A percentile compares a stretch with the other conserved stretches of the same genome.
phyloP scores from a whole-genome alignment of 2,797 vertebrate species.

The Sylvia borin region DNA sequence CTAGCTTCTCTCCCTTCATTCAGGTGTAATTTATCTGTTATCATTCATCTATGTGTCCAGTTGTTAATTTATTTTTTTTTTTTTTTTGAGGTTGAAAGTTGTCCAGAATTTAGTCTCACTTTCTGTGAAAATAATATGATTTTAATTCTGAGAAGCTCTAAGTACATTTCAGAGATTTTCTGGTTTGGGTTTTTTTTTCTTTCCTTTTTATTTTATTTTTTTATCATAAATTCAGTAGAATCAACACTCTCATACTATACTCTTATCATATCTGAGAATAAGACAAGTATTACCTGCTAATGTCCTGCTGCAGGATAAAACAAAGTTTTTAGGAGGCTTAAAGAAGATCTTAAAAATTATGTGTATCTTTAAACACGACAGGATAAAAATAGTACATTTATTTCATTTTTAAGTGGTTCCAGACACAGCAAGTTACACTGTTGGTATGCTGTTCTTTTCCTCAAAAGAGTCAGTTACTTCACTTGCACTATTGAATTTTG shows the following conservation, averaged over 20 bases:
- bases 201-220: too few species aligned
- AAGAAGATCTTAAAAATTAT: not conserved
- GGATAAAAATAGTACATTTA: not conserved
- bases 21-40: not conserved
- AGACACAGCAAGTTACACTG: not conserved
- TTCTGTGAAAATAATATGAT: not conserved
- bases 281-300: not conserved
- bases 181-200: not conserved
- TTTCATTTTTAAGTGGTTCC: slow-evolving; percentile 11
- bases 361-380: not conserved
- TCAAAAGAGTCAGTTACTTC: not conserved
- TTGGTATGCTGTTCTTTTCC: not conserved
- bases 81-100: not conserved
- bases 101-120: not conserved
- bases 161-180: not conserved
- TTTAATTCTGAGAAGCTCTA: not conserved
- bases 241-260: not conserved
- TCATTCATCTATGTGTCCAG: not conserved
- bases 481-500: not conserved
- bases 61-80: not conserved
- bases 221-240: not conserved
- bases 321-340: not conserved
- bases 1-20: not conserved
- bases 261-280: not conserved
- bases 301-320: not conserved